phyloP scores from a whole-genome alignment of 1,140 invertebrate species.

The Drosophila mojavensis region DNA sequence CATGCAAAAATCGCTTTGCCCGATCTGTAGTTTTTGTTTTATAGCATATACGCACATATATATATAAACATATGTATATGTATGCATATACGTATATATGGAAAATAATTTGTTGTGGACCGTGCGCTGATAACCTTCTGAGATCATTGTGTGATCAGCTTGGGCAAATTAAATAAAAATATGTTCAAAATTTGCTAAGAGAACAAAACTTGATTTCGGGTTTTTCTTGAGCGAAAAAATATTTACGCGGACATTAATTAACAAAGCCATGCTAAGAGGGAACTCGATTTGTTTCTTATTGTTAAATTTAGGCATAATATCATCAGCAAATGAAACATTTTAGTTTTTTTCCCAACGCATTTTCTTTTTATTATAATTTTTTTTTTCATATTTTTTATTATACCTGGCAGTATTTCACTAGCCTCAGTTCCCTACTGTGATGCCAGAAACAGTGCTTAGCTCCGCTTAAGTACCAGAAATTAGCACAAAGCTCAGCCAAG shows the following conservation, averaged over 20 bases:
- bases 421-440: neutral
- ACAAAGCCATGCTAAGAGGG: neutral
- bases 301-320: neutral
- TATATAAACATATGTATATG: neutral
- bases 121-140: conserved; percentile 10
- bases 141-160: conserved; percentile 9
- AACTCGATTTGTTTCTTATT: no score
- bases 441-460: neutral
- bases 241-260: neutral
- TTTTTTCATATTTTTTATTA: neutral
- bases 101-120: conserved; percentile 1
- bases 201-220: neutral
- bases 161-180: neutral
- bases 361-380: neutral
- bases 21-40: neutral
- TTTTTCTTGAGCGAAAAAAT: no score
- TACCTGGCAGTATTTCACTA: neutral
- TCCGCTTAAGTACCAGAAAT: neutral
- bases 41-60: no score
- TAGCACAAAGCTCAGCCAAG: neutral
- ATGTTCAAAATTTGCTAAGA: neutral
- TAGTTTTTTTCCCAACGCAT: no score
- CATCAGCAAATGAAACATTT: neutral
- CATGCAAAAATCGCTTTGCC: conserved; percentile 20
- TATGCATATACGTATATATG: no score